Base-by-base conservation (phyloP, 2,113 vertebrate species). In the Struthidea cinerea region DNA sequence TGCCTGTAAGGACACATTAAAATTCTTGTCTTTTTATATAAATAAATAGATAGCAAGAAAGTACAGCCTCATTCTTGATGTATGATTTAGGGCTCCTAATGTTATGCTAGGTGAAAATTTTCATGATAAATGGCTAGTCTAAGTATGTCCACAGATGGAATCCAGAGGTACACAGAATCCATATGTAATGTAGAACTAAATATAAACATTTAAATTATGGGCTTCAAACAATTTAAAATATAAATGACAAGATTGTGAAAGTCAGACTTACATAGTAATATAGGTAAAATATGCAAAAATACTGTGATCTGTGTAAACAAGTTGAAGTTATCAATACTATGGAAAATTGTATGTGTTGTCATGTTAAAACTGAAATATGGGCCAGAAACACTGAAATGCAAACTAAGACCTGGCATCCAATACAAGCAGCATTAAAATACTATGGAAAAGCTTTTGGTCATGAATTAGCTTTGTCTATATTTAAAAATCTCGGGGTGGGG, bases 401-500 rank as follows among this genome's bases (percentile, higher is more conserved):
- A 82, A 52, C 47, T 50, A n/a, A 52, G 35, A 49, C 68, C 23
- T 76, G 7, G 13, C 59, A 10, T 85, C 27, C 65, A 69, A 42
- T 39, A 28, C 24, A 52, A 73, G 17, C 35, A 69, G 3, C 6
- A 44, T 73, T 70, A 75, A 77, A 93, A 77, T 55, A 56, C 11
- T 37, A 9, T 19, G 18, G 28, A 60, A 84, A 20, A 57, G 3
- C 1, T 49, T 88, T 46, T 73, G 49, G 2, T 64, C 19, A 65
- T 42, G 53, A 41, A 77, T 56, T 47, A 74, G 3, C 6, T 90
- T 74, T 74, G 3, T 11, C 7, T 67, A 33, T 73, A 46, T 78
- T 55, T 37, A 17, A 63, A 95, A 87, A 71, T 15, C 0, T 9
- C 0, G 1, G 11, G 2, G 4, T 2, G 2, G 4, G 7, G 7